Evolutionary conservation across 2,888 invertebrate species (phyloP), one percentile per base, ranked within the genome.

Genomic region (Trachelus stipa): DNA sequence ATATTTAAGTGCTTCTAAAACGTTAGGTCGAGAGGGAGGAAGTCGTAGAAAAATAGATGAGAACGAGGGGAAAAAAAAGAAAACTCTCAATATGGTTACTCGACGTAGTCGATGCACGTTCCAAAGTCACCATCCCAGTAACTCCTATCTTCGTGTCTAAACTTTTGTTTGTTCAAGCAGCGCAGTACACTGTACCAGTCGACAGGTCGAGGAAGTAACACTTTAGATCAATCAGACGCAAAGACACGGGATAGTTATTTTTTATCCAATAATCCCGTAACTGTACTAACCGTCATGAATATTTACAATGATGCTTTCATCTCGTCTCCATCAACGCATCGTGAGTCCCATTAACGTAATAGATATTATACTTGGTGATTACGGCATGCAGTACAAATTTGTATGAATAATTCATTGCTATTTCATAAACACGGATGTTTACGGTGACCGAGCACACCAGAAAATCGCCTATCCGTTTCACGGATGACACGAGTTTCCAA

Each of bases 301-400:
- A 56, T 56, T 56, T 23, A 56, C 1, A 56, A 23, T 2, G 23
- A 23, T 0, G 56, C 56, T 56, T 23, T 56, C 56, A 23, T 56
- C 56, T 23, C 23, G 0, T 56, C 23, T 56, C 56, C 23, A 2
- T 56, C 56, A 56, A 56, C 56, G 56, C 56, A 56, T 56, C 56
- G 23, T 0, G 56, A 23, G 9, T 23, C 56, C 40, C 56, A 56
- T 56, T 56, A 56, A 56, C 56, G 56, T 56, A 34, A 15, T 69
- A 68, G 75, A 75, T 75, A 75, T 75, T 75, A 75, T 34, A 75
- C 68, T 75, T 68, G 75, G 75, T 75, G 68, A 75, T 75, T 68
- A 75, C 69, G 11, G 12, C 35, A 34, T 23, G n/a, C 30, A 37
- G 4, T 15, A 23, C 2, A 11, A 71, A 37, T 71, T 31, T 76